Evolutionary conservation across 2,113 vertebrate genomes (phyloP).

Genomic region (Brachyhypopomus occidentalis): DNA sequence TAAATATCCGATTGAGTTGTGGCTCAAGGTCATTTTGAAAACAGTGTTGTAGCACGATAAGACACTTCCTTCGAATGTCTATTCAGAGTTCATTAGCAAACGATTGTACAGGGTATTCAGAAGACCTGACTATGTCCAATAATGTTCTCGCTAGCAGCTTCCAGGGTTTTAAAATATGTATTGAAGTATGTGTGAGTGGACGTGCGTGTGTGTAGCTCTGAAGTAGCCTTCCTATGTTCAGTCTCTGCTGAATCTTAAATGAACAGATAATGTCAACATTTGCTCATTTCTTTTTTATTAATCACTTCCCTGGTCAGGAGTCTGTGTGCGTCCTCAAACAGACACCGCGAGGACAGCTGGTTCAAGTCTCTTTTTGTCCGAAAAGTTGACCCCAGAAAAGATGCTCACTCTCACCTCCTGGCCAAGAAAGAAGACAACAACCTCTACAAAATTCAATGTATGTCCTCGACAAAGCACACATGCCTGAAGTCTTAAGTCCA

Average conservation of each 20-base stretch:
- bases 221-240: not conserved
- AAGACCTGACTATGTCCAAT: not conserved
- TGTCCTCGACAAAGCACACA: constrained; percentile 58
- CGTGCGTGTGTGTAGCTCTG: not conserved
- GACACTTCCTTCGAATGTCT: no score
- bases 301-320: constrained; percentile 55
- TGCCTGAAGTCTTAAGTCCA: not conserved
- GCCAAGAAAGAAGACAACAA: constrained; percentile 95
- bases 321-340: constrained; percentile 61
- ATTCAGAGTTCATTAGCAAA: not conserved
- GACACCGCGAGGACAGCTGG: constrained; percentile 89
- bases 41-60: not conserved
- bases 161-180: not conserved
- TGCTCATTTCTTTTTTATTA: not conserved
- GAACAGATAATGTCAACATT: not conserved
- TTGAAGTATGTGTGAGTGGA: not conserved
- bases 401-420: constrained; percentile 94
- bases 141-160: not conserved
- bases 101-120: not conserved
- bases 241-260: not conserved
- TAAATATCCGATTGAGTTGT: not conserved
- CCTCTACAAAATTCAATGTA: constrained; percentile 97
- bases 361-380: constrained; percentile 94
- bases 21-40: constrained; percentile 34
- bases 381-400: constrained; percentile 95